Evolutionary conservation across 2,888 invertebrate species (phyloP).

Genomic region (Sthenelais limicola): DNA sequence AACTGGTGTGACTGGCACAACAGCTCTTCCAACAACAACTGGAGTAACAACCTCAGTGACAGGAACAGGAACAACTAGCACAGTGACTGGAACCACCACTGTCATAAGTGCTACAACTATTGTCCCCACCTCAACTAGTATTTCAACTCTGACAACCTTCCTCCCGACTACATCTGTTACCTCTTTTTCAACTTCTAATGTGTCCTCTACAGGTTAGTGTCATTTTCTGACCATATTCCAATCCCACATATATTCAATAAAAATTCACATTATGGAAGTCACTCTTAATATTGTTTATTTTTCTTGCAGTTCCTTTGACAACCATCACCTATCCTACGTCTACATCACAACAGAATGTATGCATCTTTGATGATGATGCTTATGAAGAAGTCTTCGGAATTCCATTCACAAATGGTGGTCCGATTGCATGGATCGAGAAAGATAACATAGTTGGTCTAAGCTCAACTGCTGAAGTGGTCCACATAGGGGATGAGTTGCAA

Average conservation of each 20-base stretch:
- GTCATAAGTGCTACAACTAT: not conserved
- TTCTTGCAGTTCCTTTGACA: not conserved
- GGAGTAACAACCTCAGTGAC: not conserved
- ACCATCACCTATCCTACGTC: not conserved
- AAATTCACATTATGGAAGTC: too few species aligned
- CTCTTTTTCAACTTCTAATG: too few species aligned
- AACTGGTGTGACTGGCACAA: not conserved
- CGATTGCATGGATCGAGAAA: slow-evolving; percentile 27
- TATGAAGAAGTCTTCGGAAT: slow-evolving; percentile 5
- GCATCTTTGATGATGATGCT: not conserved
- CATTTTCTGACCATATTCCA: too few species aligned
- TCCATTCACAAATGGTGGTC: not conserved
- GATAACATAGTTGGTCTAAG: slow-evolving; percentile 8
- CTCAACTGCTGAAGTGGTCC: slow-evolving; percentile 30
- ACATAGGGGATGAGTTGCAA: slow-evolving; percentile 9
- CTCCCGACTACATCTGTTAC: too few species aligned
- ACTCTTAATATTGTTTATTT: too few species aligned
- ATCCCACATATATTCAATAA: too few species aligned
- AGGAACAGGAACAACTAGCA: not conserved
- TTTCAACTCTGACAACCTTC: too few species aligned
- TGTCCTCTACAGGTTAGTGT: too few species aligned
- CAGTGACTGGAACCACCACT: not conserved
- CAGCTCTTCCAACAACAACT: not conserved
- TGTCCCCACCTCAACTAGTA: not conserved
- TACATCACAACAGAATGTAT: not conserved